phyloP scores from a whole-genome alignment of 2,888 invertebrate genomes.

The Apamea monoglypha region DNA sequence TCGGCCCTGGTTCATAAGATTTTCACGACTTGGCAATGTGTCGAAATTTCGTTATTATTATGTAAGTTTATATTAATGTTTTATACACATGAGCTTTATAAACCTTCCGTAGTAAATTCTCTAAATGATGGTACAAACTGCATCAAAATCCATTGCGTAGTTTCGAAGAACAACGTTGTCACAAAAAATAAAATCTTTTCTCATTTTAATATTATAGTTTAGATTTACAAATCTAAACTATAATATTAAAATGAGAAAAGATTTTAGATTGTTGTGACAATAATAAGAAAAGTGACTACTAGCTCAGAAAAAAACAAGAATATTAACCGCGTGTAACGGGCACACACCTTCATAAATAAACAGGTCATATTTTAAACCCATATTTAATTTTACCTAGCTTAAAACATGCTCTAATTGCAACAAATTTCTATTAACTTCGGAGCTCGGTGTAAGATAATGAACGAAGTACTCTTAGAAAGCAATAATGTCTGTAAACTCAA shows the following conservation, averaged over 20 bases:
- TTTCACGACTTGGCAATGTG: too few species aligned
- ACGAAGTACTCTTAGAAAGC: constrained; percentile 74
- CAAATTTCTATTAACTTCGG: constrained; percentile 59
- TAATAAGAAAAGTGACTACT: background rate
- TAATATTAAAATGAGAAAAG: too few species aligned
- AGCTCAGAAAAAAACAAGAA: background rate
- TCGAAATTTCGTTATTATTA: too few species aligned
- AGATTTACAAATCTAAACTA: background rate
- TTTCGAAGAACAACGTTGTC: too few species aligned
- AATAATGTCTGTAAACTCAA: constrained; percentile 72
- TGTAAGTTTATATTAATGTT: too few species aligned
- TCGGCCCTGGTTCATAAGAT: too few species aligned
- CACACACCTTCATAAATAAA: background rate
- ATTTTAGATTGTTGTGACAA: too few species aligned
- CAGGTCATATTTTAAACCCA: background rate
- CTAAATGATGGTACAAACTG: too few species aligned
- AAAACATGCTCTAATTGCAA: constrained; percentile 46
- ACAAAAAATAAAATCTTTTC: background rate
- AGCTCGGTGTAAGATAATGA: constrained; percentile 72
- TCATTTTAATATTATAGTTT: background rate
- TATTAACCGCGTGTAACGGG: background rate
- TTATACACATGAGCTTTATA: too few species aligned
- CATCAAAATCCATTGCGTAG: too few species aligned
- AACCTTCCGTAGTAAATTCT: too few species aligned
- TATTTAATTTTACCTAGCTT: constrained; percentile 19